phyloP scores from a whole-genome alignment of 2,888 invertebrate species.

The Acronicta alni region DNA sequence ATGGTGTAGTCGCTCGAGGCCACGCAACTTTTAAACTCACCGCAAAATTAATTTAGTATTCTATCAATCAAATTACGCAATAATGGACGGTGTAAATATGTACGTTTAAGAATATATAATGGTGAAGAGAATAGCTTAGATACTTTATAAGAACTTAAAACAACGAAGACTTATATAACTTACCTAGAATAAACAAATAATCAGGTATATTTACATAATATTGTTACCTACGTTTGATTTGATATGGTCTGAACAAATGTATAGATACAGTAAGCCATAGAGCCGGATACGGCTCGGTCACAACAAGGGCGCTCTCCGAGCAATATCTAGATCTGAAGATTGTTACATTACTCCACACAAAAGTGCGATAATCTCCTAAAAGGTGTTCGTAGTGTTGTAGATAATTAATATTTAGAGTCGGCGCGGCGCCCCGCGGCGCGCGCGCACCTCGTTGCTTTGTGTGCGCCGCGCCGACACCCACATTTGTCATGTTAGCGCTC shows the following conservation, averaged over 20 bases:
- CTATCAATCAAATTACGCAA: constrained; percentile 68
- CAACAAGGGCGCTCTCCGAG: constrained; percentile 57
- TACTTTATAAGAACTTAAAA: too few relatives aligned
- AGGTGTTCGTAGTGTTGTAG: constrained; percentile 86
- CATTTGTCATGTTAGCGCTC: constrained; percentile 89
- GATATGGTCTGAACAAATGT: constrained; percentile 23
- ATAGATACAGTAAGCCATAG: background rate
- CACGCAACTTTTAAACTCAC: constrained; percentile 74
- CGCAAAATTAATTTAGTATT: constrained; percentile 83
- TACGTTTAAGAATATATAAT: constrained; percentile 16
- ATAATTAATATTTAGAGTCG: constrained; percentile 88
- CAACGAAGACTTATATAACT: too few relatives aligned
- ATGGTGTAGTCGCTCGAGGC: constrained; percentile 77
- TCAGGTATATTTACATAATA: background rate
- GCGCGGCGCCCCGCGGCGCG: constrained; percentile 83
- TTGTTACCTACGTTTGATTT: background rate
- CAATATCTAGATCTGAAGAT: constrained; percentile 81
- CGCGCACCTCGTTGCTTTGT: constrained; percentile 77
- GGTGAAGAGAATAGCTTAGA: too few relatives aligned
- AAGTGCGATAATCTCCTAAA: constrained; percentile 87
- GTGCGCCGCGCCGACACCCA: constrained; percentile 73
- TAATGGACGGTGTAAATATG: constrained; percentile 43
- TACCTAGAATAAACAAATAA: background rate
- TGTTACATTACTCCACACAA: constrained; percentile 77
- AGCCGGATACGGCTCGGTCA: constrained; percentile 42